Evolutionary conservation across 1,140 invertebrate genomes (phyloP).

Genomic region (Lamellibrachia luymesi): DNA sequence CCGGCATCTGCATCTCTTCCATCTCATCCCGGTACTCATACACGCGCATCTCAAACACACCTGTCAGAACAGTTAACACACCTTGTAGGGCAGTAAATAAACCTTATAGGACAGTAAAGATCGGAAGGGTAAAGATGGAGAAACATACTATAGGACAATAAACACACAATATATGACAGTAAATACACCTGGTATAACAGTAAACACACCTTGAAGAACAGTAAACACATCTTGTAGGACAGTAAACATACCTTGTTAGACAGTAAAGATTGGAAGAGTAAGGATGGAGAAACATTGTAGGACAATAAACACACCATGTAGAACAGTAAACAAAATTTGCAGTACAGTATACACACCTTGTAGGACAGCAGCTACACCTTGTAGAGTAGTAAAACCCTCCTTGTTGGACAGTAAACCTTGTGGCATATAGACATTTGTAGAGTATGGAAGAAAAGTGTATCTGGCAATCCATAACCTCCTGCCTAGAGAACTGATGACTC

Average conservation of each 20-base stretch:
- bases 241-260: background rate
- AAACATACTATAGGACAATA: background rate
- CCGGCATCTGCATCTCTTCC: constrained; percentile 1
- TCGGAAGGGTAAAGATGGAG: no score
- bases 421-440: no score
- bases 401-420: no score
- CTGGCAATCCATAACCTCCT: no score
- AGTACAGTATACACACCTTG: background rate
- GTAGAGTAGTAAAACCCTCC: background rate
- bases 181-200: background rate
- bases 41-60: constrained; percentile 16
- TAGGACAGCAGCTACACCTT: background rate
- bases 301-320: background rate
- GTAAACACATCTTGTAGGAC: background rate
- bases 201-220: background rate
- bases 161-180: background rate
- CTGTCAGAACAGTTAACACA: constrained; percentile 12
- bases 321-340: background rate
- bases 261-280: background rate
- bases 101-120: background rate
- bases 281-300: background rate
- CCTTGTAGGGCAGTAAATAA: background rate
- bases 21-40: constrained; percentile 22
- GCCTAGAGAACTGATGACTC: background rate
- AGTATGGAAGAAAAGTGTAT: no score